Conservation (phyloP, 2,888 invertebrate species). For the Fragum sueziense region DNA sequence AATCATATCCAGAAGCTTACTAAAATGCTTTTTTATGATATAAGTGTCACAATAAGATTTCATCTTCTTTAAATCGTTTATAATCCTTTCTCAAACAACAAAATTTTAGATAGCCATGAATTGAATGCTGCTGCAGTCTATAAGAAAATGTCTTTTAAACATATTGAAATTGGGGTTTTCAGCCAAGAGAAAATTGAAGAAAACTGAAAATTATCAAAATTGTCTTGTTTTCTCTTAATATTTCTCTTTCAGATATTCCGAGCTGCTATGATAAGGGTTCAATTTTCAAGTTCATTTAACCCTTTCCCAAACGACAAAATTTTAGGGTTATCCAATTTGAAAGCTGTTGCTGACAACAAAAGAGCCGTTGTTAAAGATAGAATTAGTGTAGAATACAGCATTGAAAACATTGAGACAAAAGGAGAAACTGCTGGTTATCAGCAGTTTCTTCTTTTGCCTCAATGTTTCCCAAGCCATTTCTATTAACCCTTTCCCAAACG, state of each 20-base stretch:
- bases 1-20: constrained; percentile 71
- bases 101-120: not conserved
- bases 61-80: not conserved
- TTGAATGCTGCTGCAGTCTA: not conserved
- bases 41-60: constrained; percentile 68
- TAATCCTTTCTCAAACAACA: not conserved
- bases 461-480: too few relatives aligned
- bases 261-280: not conserved
- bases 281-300: not conserved
- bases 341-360: too few relatives aligned
- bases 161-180: not conserved
- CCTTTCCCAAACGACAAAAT: too few relatives aligned
- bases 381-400: too few relatives aligned
- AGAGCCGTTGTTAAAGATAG: too few relatives aligned
- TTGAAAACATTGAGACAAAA: too few relatives aligned
- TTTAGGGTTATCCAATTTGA: too few relatives aligned
- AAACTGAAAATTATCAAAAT: not conserved
- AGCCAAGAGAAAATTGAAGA: not conserved
- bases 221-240: too few relatives aligned
- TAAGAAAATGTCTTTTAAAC: not conserved
- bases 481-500: too few relatives aligned
- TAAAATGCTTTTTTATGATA: constrained; percentile 69
- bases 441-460: too few relatives aligned
- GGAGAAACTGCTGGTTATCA: too few relatives aligned
- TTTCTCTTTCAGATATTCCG: too few relatives aligned